Conservation (phyloP, 1,140 invertebrate species). For the Delia radicum region DNA sequence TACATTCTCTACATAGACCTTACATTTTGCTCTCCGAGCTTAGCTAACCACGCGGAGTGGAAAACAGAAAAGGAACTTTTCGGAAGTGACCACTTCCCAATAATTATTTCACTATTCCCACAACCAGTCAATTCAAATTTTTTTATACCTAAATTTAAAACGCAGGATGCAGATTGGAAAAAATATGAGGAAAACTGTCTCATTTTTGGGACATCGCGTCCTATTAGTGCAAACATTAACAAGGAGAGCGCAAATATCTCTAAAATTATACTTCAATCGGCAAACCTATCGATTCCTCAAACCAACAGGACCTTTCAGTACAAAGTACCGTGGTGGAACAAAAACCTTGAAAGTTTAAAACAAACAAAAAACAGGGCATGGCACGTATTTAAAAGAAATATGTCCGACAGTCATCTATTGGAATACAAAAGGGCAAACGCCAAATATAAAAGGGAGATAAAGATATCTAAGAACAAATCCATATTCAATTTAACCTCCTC, state of each 20-base stretch:
- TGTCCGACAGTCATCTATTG: background rate
- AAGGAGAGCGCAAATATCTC: background rate
- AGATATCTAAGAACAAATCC: background rate
- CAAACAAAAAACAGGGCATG: background rate
- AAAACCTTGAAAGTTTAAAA: background rate
- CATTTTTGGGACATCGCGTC: background rate
- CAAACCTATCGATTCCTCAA: background rate
- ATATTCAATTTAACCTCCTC: background rate
- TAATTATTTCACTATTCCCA: background rate
- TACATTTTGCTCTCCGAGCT: background rate
- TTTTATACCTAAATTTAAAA: background rate
- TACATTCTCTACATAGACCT: background rate
- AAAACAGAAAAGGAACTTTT: conserved; percentile 2
- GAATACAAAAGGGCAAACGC: background rate
- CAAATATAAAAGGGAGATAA: background rate
- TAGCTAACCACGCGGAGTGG: background rate
- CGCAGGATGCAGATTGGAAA: background rate
- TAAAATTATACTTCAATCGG: background rate
- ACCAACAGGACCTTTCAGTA: background rate
- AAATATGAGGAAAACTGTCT: background rate
- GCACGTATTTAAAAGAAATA: background rate
- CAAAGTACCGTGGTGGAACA: background rate
- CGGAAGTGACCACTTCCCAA: conserved; percentile 24
- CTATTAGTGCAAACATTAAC: background rate
- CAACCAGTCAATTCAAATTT: too few species aligned